Evolutionary conservation across 64 coral and sea anemone genomes (phyloP), one percentile per base, ranked within the genome.

Genomic region (Stichodactyla mertensii): DNA sequence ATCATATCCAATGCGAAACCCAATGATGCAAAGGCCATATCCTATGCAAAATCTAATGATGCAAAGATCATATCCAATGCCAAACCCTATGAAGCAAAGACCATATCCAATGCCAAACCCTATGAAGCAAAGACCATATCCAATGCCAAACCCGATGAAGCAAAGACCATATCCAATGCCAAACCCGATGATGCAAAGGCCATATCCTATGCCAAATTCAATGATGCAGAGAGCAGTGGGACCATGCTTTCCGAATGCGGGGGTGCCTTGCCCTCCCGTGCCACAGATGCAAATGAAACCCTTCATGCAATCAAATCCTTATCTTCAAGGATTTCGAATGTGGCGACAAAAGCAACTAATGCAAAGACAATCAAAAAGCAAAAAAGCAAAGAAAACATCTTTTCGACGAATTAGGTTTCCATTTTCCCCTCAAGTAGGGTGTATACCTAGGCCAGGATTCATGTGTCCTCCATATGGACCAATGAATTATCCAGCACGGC

Each of bases 291-390:
- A 9, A 74, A 31, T 74, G 69, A 74, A 19, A 12, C 24, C 69
- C 10, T 74, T 74, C 9, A 31, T 74, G 24, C 69, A 74, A 36
- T 13, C 7, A n/a, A 74, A 74, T 74, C 69, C 69, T 10, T 74
- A 74, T 31, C 69, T 74, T 74, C 69, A 74, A 74, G 69, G 69
- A 28, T 26, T 74, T 9, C 69, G 27, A 74, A 74, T 74, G 69
- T 74, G 69, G 69, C 69, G 69, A 74, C 69, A 74, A 74, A 74
- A 74, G 69, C 69, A 74, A 74, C 69, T 74, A 28, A 74, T 28
- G 69, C 69, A 74, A 74, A 74, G 69, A 74, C 69, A 74, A 74
- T 28, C 69, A 74, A 74, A 74, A 28, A n/a, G 4, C 24, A 74
- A 74, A 14, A 31, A 74, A 31, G 69, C 10, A 23, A 74, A 74